phyloP scores from a whole-genome alignment of 2,797 vertebrate species.

The Cercopithecus neglectus region DNA sequence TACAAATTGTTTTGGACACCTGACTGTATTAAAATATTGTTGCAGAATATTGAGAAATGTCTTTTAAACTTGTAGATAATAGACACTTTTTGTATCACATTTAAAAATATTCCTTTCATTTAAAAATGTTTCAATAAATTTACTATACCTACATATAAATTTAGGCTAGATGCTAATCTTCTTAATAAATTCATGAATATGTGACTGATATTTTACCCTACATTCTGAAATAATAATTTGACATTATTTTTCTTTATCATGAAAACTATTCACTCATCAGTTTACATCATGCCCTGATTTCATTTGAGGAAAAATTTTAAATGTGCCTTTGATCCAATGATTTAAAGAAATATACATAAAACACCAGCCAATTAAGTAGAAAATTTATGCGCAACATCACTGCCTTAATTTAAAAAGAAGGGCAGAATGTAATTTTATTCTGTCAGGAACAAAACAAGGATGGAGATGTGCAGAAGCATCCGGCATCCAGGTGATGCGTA shows the following conservation, averaged over 20 bases:
- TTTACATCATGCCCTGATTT: not conserved
- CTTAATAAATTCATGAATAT: conserved; percentile 33
- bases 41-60: not conserved
- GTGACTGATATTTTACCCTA: conserved; percentile 27
- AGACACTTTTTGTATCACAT: not conserved
- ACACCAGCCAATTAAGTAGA: not conserved
- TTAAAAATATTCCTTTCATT: conserved; percentile 32
- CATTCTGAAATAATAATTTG: conserved; percentile 45
- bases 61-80: conserved; percentile 19
- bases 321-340: not conserved
- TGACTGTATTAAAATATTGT: conserved; percentile 11
- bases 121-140: conserved; percentile 47
- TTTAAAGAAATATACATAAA: conserved; percentile 16
- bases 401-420: conserved; percentile 28
- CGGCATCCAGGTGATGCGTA: not conserved
- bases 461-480: not conserved
- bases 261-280: conserved; percentile 33
- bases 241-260: not conserved
- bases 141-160: conserved; percentile 25
- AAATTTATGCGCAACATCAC: not conserved
- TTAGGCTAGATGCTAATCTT: conserved; percentile 42
- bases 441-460: not conserved
- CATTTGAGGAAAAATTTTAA: conserved; percentile 31
- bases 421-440: conserved; percentile 10
- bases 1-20: not conserved